phyloP scores from a whole-genome alignment of 2,113 vertebrate genomes.

The Rhinoptilus africanus region DNA sequence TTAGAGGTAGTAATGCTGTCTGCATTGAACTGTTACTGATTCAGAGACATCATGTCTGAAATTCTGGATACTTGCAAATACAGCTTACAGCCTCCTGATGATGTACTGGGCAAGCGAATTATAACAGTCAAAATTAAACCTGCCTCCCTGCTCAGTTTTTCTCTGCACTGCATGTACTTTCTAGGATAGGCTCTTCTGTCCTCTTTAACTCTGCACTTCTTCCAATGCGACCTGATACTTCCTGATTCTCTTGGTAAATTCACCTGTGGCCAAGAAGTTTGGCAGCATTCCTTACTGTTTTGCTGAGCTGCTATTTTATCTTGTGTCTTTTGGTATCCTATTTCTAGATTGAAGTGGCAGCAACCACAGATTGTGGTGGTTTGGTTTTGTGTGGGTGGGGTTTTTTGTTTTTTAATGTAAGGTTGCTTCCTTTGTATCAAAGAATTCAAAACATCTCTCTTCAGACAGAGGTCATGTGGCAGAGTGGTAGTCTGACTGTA shows the following conservation, averaged over 20 bases:
- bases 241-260: fast-evolving
- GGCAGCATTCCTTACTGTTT: neutral
- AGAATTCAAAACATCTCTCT: neutral
- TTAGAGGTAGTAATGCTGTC: too few species aligned
- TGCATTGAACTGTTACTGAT: neutral
- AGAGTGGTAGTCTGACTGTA: neutral
- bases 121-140: neutral
- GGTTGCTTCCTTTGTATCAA: neutral
- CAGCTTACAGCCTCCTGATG: too few species aligned
- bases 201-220: neutral
- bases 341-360: too few species aligned
- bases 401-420: neutral
- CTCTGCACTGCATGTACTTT: fast-evolving
- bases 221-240: neutral
- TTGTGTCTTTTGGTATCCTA: too few species aligned
- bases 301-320: neutral
- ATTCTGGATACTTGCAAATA: neutral
- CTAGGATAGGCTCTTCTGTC: neutral
- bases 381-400: fast-evolving
- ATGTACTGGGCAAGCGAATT: neutral
- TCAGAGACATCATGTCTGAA: fast-evolving
- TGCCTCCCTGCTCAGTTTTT: neutral
- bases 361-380: neutral
- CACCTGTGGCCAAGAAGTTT: neutral
- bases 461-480: neutral